Base-by-base conservation (phyloP, 1,140 invertebrate species). In the Cotesia glomerata region DNA sequence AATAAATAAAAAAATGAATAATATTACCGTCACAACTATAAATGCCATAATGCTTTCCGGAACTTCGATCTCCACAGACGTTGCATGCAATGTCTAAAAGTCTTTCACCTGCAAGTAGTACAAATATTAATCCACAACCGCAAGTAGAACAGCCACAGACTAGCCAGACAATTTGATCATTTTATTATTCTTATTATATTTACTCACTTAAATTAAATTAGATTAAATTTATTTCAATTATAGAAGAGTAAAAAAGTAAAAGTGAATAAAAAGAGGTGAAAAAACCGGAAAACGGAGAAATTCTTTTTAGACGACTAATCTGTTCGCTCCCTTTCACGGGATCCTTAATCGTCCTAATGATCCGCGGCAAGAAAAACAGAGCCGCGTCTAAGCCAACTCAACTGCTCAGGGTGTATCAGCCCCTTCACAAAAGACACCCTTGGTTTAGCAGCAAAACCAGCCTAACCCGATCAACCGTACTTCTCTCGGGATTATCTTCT, bases 11-110 rank as follows among this genome's bases (percentile, higher is more conserved):
- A 76, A 75, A 72, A 58, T 26, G 4, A 58, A 18, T 67, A 67
- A 52, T 88, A 90, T 92, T 90, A 98, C 97, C 95, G 89, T 98
- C 97, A 86, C 97, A 98, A 82, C 95, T 97, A 88, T 97, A 98
- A 80, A 98, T 97, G 69, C 97, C 97, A 89, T 98, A 98, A 87
- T 98, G 97, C 89, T 98, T 98, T 74, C 97, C 97, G 16, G 95
- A 97, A 85, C 96, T 98, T 80, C 96, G 90, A 88, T 98, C 97
- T 52, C 97, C 97, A 82, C 97, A 98, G 71, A 98, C 96, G 87
- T 97, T 96, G 88, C 97, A 98, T 0, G 95, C 95, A 81, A 98
- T 98, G 86, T 98, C 97, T 75, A 98, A 90, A 58, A 98, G 90
- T 79, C 97, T 90, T 87, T 98, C 95, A 80, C 95, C 97, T 96